Conservation (phyloP, 2,797 vertebrate species). For the Heteromormyrus szaboi region DNA sequence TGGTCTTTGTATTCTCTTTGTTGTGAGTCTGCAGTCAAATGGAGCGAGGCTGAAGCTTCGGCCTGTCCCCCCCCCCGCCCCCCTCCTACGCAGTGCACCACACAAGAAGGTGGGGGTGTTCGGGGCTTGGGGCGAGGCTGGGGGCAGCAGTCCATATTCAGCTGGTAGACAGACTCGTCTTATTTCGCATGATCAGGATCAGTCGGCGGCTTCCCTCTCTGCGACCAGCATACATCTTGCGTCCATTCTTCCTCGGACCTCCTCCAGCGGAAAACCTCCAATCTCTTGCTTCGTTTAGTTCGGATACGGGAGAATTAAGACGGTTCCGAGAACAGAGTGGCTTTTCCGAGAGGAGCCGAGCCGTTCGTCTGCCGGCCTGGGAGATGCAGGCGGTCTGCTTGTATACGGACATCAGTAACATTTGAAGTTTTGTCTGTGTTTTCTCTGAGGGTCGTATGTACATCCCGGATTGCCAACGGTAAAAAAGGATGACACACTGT, state of each 20-base stretch:
- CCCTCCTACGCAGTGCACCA: not conserved
- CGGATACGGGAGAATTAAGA: not conserved
- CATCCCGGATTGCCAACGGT: not conserved
- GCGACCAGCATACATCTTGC: not conserved
- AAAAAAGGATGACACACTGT: not conserved
- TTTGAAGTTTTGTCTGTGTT: not conserved
- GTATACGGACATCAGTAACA: not conserved
- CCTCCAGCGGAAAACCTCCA: not conserved
- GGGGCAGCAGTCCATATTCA: not conserved
- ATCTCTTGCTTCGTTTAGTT: not conserved
- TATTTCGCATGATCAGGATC: not conserved
- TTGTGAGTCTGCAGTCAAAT: not conserved
- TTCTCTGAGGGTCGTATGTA: not conserved
- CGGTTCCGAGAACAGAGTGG: not conserved
- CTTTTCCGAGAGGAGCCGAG: not conserved
- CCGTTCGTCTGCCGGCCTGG: not conserved
- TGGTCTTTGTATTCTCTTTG: not conserved
- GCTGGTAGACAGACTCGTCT: not conserved
- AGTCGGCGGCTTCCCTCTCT: not conserved
- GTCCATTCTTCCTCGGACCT: not conserved
- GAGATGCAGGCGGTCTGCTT: not conserved
- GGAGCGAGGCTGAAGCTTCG: not conserved
- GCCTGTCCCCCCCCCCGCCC: not conserved
- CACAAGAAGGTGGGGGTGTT: not conserved
- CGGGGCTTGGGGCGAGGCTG: not conserved